Conservation (phyloP, 2,888 invertebrate species). For the Auanema freiburgensis region DNA sequence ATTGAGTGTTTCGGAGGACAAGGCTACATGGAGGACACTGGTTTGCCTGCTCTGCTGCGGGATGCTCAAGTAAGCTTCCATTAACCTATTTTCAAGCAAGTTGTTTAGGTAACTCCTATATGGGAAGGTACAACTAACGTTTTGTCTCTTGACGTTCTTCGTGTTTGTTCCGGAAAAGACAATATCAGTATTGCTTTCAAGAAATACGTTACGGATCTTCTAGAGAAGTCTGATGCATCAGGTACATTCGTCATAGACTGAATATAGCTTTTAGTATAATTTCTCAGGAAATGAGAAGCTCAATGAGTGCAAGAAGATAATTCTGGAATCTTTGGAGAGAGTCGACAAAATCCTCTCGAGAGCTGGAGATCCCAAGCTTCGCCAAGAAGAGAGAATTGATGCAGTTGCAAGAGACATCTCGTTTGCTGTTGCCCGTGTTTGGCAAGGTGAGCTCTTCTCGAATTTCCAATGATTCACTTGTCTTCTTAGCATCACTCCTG, state of each 20-base stretch:
- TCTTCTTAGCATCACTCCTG: conserved; percentile 62
- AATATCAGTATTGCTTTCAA: conserved; percentile 65
- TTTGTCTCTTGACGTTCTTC: conserved; percentile 69
- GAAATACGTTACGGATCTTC: conserved; percentile 53
- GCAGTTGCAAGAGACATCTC: conserved; percentile 68
- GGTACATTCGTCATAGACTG: not conserved
- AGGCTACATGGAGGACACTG: conserved; percentile 72
- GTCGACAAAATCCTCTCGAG: conserved; percentile 32
- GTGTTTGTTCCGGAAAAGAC: conserved; percentile 68
- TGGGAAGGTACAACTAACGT: conserved; percentile 73
- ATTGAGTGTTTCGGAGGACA: conserved; percentile 71
- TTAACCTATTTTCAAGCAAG: not conserved
- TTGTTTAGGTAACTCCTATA: conserved; percentile 68
- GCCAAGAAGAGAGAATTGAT: conserved; percentile 55
- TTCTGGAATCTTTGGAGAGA: not conserved
- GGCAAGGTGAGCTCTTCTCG: conserved; percentile 48
- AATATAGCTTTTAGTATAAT: not conserved
- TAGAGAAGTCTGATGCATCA: conserved; percentile 3
- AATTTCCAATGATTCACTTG: not conserved
- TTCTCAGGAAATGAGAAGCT: not conserved
- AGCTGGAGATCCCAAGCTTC: conserved; percentile 24
- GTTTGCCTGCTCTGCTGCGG: conserved; percentile 69
- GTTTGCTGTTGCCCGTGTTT: conserved; percentile 67
- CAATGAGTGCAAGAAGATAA: not conserved
- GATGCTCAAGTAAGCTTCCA: conserved; percentile 69